A percentile compares a stretch with the other conserved stretches of the same genome.
Evolutionary conservation across 2,797 vertebrate genomes (phyloP).

Genomic region (Momotus momota): DNA sequence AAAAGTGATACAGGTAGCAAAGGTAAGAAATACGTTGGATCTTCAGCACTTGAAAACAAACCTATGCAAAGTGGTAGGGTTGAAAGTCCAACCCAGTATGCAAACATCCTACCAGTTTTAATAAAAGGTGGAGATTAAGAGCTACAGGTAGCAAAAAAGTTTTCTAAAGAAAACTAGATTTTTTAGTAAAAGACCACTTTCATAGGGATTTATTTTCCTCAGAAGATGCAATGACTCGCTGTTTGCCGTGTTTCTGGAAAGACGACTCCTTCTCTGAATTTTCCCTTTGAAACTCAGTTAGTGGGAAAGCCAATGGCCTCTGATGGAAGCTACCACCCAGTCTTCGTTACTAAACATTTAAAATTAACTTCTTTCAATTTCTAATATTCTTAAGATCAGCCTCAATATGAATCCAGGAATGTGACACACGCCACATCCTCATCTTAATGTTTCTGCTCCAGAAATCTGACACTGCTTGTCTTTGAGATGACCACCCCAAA

Average conservation of each 20-base stretch:
- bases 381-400: not conserved
- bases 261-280: not conserved
- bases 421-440: not conserved
- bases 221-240: not conserved
- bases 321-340: not conserved
- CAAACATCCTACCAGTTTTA: not conserved
- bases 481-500: not conserved
- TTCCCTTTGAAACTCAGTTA: not conserved
- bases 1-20: not conserved
- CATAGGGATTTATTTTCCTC: not conserved
- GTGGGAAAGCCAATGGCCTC: not conserved
- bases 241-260: not conserved
- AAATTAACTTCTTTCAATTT: not conserved
- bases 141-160: not conserved
- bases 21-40: not conserved
- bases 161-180: not conserved
- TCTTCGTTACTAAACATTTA: not conserved
- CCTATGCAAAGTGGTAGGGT: not conserved
- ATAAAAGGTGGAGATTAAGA: not conserved
- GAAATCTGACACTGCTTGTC: not conserved
- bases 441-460: not conserved
- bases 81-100: not conserved
- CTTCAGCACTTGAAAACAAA: not conserved
- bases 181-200: not conserved
- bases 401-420: not conserved